Percentiles rank a stretch among this genome's conserved stretches.
Evolutionary conservation across 2,888 invertebrate species (phyloP).

Genomic region (Strigamia crassipes): DNA sequence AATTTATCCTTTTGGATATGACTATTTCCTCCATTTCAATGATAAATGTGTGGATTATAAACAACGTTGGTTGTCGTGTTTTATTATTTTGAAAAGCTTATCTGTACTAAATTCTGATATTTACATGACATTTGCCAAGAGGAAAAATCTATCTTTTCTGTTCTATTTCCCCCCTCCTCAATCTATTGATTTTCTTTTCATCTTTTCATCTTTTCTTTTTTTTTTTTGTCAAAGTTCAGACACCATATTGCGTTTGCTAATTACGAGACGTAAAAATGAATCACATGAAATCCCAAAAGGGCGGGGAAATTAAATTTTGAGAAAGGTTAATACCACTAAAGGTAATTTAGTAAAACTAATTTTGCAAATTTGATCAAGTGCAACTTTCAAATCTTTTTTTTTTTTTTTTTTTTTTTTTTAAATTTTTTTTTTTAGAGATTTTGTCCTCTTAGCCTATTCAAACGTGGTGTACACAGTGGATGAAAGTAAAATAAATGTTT

Average conservation of each 20-base stretch:
- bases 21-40: neutral
- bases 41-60: conserved; percentile 10
- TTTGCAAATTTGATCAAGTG: neutral
- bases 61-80: neutral
- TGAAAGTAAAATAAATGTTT: too few species aligned
- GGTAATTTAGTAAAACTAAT: conserved; percentile 10
- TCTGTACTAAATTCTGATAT: neutral
- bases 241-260: neutral
- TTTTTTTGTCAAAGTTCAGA: neutral
- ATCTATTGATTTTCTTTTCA: neutral
- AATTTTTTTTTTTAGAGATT: neutral
- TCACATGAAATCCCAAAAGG: conserved; percentile 4
- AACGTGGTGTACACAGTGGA: too few species aligned
- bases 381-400: neutral
- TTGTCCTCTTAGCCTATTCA: neutral
- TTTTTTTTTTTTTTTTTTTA: neutral
- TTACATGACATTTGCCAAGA: neutral
- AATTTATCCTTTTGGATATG: neutral
- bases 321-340: conserved; percentile 4
- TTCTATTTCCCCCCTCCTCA: neutral
- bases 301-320: neutral
- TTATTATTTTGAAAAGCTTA: neutral
- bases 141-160: neutral
- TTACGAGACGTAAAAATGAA: neutral
- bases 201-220: neutral